These are phyloP conservation scores for Neoitamus cyanurus DNA, from an alignment of 2,888 invertebrate genomes.

Conservation along the genomic window DNA sequence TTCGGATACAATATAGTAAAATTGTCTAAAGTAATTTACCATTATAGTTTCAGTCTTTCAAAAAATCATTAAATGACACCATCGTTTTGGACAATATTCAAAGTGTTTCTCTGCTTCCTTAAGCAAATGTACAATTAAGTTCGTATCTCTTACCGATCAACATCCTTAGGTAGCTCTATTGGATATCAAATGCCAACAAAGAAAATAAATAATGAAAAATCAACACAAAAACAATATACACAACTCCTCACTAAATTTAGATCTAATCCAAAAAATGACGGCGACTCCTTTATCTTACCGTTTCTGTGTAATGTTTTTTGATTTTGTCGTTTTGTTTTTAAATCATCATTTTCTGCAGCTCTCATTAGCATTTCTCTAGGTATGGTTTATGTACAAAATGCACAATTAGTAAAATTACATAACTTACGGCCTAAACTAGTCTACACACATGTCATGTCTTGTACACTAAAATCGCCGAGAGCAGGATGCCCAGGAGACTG, in stretches of 20 bases:
- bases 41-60: constrained; percentile 30
- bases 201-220: neutral
- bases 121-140: constrained; percentile 20
- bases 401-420: constrained; percentile 30
- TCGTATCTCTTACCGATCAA: neutral
- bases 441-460: constrained; percentile 56
- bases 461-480: constrained; percentile 50
- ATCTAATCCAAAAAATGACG: constrained; percentile 6
- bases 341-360: neutral
- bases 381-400: constrained; percentile 37
- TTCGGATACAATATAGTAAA: constrained; percentile 7
- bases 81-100: constrained; percentile 20
- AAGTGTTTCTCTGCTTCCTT: neutral
- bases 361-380: neutral
- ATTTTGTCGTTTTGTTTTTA: neutral
- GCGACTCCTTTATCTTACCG: neutral
- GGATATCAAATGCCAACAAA: neutral
- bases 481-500: constrained; percentile 52
- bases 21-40: constrained; percentile 30
- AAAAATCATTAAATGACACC: constrained; percentile 38
- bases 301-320: neutral
- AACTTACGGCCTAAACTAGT: constrained; percentile 18
- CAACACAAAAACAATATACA: neutral
- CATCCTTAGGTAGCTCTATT: neutral
- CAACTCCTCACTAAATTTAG: neutral